Evolutionary conservation across 1,140 invertebrate species (phyloP).

Genomic region (Adelges cooleyi): DNA sequence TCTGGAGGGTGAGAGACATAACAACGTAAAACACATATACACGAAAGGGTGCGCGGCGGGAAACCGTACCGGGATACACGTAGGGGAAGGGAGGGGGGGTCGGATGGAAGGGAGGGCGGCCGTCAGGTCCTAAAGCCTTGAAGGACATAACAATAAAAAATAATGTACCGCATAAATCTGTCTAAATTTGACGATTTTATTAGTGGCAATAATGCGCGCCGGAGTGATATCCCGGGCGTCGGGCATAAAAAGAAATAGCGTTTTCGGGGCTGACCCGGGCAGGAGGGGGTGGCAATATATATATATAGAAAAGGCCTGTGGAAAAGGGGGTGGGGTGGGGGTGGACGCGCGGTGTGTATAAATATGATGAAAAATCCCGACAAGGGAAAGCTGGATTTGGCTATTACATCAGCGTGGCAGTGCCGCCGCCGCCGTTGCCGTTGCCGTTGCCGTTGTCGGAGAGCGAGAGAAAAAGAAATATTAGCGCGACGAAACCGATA

Average conservation of each 20-base stretch:
- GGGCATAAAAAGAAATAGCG: constrained; percentile 25
- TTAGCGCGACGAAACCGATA: constrained; percentile 28
- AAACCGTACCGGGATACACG: not conserved
- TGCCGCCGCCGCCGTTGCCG: not conserved
- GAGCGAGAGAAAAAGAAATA: constrained; percentile 17
- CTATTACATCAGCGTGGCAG: constrained; percentile 10
- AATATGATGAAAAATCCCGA: constrained; percentile 28
- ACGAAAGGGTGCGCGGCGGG: not conserved
- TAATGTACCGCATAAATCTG: constrained; percentile 28
- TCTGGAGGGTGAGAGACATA: not conserved
- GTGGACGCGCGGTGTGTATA: not conserved
- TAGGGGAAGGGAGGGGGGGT: not conserved
- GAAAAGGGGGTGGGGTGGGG: not conserved
- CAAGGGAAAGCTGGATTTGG: constrained; percentile 28
- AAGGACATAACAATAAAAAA: constrained; percentile 29
- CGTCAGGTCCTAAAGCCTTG: constrained; percentile 18
- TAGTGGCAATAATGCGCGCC: constrained; percentile 22
- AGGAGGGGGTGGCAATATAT: not conserved
- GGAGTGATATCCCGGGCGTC: constrained; percentile 26
- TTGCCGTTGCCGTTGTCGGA: not conserved
- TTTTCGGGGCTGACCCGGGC: not conserved
- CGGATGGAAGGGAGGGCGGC: not conserved
- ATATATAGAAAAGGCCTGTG: not conserved
- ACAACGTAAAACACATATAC: not conserved
- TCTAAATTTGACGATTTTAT: constrained; percentile 28